Percentiles rank a stretch among this genome's conserved stretches.
phyloP scores from a whole-genome alignment of 2,113 vertebrate species.

The Lucifuga dentata region DNA sequence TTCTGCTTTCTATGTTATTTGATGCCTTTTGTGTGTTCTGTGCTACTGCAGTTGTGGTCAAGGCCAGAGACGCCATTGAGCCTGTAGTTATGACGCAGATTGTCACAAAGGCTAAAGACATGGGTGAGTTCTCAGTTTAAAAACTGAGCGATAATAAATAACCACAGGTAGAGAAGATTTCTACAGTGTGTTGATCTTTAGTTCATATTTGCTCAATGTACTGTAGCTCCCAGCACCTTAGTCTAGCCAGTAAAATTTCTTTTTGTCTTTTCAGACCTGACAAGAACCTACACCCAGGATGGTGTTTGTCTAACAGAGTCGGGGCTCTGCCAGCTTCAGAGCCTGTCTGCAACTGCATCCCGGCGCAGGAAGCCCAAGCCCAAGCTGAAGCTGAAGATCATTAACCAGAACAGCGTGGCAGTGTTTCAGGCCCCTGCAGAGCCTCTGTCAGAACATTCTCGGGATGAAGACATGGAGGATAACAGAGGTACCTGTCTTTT shows the following conservation, averaged over 20 bases:
- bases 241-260: neutral
- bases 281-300: constrained; percentile 96
- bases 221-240: neutral
- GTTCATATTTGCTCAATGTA: neutral
- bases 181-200: neutral
- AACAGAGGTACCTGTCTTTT: constrained; percentile 86
- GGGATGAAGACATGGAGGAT: constrained; percentile 93
- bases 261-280: constrained; percentile 85
- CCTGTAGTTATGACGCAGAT: constrained; percentile 89
- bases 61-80: constrained; percentile 90
- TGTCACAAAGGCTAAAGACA: constrained; percentile 91
- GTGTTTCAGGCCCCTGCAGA: constrained; percentile 95
- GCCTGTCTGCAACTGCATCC: constrained; percentile 90
- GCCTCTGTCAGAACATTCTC: constrained; percentile 89
- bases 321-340: constrained; percentile 96
- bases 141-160: neutral
- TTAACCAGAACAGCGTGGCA: constrained; percentile 99
- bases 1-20: constrained; percentile 9
- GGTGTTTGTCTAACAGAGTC: constrained; percentile 97
- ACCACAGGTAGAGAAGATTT: neutral
- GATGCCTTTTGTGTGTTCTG: constrained; percentile 31
- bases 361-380: constrained; percentile 94
- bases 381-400: constrained; percentile 98
- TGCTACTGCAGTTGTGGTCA: constrained; percentile 61
- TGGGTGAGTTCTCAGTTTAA: constrained; percentile 81